Conservation (phyloP, 2,797 vertebrate genomes). For the Cottoperca gobio region DNA sequence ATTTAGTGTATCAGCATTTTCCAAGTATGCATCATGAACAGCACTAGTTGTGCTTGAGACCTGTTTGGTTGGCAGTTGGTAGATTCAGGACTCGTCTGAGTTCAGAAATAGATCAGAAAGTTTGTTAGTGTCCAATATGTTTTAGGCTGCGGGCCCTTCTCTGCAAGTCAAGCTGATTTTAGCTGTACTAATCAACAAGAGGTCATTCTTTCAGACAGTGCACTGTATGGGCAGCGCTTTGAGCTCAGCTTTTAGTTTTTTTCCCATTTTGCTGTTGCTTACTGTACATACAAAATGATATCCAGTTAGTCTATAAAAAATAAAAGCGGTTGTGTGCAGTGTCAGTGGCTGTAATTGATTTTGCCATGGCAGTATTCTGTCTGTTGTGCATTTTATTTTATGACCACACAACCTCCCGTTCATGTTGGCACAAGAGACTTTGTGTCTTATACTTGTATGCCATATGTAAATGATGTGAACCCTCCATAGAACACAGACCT, state of each 20-base stretch:
- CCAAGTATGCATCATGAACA: background rate
- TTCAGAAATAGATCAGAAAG: background rate
- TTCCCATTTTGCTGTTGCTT: no score
- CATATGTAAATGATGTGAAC: background rate
- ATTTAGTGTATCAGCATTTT: background rate
- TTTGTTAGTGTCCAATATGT: background rate
- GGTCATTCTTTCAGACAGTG: no score
- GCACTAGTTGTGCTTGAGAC: background rate
- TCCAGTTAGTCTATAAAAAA: no score
- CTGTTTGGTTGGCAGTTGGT: background rate
- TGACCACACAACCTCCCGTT: no score
- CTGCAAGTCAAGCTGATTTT: background rate
- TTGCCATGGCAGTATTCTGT: no score
- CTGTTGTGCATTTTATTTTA: no score
- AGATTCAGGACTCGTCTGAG: background rate
- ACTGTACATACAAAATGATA: no score
- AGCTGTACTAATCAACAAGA: background rate
- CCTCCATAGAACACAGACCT: background rate
- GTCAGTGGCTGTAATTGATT: no score
- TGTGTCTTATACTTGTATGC: background rate
- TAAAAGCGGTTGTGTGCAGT: no score
- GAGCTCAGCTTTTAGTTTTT: no score
- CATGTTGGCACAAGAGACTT: background rate
- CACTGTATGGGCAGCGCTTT: no score
- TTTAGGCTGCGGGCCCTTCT: background rate